Conservation (phyloP, 2,113 vertebrate species). For the Zootoca vivipara region DNA sequence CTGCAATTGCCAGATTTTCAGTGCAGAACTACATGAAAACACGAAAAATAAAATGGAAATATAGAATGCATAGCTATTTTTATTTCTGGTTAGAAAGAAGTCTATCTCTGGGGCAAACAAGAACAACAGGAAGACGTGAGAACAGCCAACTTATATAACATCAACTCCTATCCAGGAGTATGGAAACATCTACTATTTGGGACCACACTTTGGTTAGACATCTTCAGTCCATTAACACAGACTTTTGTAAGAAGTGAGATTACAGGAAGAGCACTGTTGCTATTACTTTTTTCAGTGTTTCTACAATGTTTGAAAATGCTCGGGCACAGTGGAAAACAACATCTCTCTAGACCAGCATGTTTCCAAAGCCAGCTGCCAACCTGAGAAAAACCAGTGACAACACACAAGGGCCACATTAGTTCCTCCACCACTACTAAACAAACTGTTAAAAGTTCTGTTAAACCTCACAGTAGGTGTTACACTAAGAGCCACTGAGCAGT, state of each 20-base stretch:
- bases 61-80: background rate
- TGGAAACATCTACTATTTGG: background rate
- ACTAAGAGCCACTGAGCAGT: constrained; percentile 4
- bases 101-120: background rate
- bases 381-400: background rate
- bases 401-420: constrained; percentile 1
- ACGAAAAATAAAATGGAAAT: background rate
- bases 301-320: background rate
- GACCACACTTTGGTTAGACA: background rate
- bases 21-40: background rate
- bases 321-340: background rate
- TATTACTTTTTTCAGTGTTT: constrained; percentile 28
- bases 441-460: constrained; percentile 31
- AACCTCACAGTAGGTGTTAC: constrained; percentile 19
- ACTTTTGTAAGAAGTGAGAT: constrained; percentile 4
- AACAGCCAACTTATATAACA: background rate
- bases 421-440: constrained; percentile 27
- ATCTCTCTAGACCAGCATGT: constrained; percentile 12
- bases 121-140: background rate
- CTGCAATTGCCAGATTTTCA: background rate
- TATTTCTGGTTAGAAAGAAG: background rate
- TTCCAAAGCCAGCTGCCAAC: background rate
- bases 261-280: constrained; percentile 4
- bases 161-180: background rate
- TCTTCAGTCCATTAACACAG: constrained; percentile 3